Evolutionary conservation across 2,113 vertebrate species (phyloP).

Genomic region (Sula dactylatra): DNA sequence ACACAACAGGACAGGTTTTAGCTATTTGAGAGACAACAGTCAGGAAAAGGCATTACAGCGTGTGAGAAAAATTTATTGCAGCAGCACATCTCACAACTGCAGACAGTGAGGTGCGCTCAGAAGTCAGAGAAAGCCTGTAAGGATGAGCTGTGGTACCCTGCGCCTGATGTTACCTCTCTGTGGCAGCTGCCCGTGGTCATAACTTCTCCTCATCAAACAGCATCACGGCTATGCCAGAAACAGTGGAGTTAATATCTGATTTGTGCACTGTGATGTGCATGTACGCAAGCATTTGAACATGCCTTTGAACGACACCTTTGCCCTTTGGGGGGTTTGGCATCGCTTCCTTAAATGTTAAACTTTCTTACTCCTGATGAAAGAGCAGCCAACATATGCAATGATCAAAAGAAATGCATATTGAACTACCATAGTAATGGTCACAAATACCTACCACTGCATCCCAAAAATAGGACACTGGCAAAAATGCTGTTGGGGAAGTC

Average conservation of each 20-base stretch:
- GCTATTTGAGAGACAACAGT: background rate
- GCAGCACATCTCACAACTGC: background rate
- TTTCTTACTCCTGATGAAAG: background rate
- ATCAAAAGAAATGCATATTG: background rate
- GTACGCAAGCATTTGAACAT: background rate
- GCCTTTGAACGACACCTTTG: background rate
- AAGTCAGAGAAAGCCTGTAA: background rate
- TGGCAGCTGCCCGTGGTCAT: background rate
- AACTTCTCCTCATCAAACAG: background rate
- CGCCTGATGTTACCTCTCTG: background rate
- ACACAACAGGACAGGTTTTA: background rate
- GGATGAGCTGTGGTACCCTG: background rate
- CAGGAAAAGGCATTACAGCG: background rate
- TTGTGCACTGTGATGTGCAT: fast-evolving
- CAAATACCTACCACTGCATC: background rate
- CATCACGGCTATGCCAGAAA: background rate
- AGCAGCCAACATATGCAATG: background rate
- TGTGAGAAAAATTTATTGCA: background rate
- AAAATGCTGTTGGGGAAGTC: background rate
- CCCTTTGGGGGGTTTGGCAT: background rate
- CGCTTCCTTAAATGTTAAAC: background rate
- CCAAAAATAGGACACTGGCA: background rate
- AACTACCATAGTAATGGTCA: background rate
- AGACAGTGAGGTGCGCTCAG: background rate
- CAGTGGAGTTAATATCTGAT: background rate